phyloP scores from a whole-genome alignment of 1,140 invertebrate genomes.

The Nylanderia fulva region DNA sequence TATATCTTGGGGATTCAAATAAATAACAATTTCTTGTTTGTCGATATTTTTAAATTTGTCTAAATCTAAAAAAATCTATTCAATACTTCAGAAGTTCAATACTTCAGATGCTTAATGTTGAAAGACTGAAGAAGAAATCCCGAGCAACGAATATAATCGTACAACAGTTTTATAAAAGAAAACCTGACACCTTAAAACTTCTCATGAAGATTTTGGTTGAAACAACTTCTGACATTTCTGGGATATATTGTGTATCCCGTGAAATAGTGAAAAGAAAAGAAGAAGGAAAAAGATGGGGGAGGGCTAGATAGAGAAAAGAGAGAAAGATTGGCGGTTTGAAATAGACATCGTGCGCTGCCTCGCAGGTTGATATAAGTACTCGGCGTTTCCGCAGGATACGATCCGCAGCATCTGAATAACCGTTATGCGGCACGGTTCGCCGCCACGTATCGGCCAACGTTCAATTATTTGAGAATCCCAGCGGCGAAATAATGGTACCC shows the following conservation, averaged over 20 bases:
- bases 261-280: constrained; percentile 13
- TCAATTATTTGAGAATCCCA: constrained; percentile 68
- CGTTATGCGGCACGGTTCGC: constrained; percentile 68
- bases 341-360: constrained; percentile 63
- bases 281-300: neutral
- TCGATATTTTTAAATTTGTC: constrained; percentile 5
- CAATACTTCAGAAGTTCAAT: neutral
- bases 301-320: constrained; percentile 14
- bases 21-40: constrained; percentile 9
- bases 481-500: constrained; percentile 69
- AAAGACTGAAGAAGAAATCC: neutral
- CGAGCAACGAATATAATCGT: neutral
- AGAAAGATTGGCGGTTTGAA: constrained; percentile 63
- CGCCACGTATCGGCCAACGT: constrained; percentile 65
- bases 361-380: constrained; percentile 73
- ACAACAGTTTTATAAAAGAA: neutral
- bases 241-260: constrained; percentile 8
- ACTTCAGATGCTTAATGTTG: neutral
- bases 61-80: too few species aligned
- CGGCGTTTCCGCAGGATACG: constrained; percentile 79
- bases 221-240: neutral
- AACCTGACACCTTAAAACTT: neutral
- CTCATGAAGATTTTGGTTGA: neutral
- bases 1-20: neutral
- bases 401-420: constrained; percentile 72